Conservation (phyloP, 2,888 invertebrate genomes). For the Rhingia rostrata region DNA sequence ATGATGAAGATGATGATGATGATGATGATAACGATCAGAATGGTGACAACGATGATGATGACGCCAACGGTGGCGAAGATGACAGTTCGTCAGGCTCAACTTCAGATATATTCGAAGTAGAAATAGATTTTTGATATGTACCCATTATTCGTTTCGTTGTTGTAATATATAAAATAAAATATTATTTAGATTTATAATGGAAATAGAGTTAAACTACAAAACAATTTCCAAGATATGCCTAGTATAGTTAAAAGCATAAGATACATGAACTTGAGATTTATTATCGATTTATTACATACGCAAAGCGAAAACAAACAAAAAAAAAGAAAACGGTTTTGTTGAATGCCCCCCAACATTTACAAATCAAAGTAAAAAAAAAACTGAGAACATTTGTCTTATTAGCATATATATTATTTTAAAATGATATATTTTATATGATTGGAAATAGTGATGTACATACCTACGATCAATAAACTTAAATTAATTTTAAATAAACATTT, state of each 20-base stretch:
- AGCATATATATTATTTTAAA: constrained; percentile 10
- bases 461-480: constrained; percentile 37
- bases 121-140: constrained; percentile 68
- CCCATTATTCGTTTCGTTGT: constrained; percentile 20
- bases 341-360: constrained; percentile 26
- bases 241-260: constrained; percentile 37
- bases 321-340: constrained; percentile 27
- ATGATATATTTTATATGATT: constrained; percentile 31
- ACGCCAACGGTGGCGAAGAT: constrained; percentile 60
- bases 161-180: constrained; percentile 29
- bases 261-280: constrained; percentile 30
- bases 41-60: constrained; percentile 72
- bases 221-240: constrained; percentile 29
- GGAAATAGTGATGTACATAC: constrained; percentile 31
- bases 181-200: constrained; percentile 11
- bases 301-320: constrained; percentile 41
- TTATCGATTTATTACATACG: constrained; percentile 21
- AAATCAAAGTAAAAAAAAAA: background rate
- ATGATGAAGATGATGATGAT: constrained; percentile 48
- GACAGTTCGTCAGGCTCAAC: constrained; percentile 59
- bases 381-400: constrained; percentile 3
- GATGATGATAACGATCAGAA: constrained; percentile 66
- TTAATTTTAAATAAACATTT: constrained; percentile 35
- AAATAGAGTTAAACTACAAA: constrained; percentile 12
- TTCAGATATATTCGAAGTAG: constrained; percentile 61